Conservation (phyloP, 2,797 vertebrate species). For the Acridotheres tristis region DNA sequence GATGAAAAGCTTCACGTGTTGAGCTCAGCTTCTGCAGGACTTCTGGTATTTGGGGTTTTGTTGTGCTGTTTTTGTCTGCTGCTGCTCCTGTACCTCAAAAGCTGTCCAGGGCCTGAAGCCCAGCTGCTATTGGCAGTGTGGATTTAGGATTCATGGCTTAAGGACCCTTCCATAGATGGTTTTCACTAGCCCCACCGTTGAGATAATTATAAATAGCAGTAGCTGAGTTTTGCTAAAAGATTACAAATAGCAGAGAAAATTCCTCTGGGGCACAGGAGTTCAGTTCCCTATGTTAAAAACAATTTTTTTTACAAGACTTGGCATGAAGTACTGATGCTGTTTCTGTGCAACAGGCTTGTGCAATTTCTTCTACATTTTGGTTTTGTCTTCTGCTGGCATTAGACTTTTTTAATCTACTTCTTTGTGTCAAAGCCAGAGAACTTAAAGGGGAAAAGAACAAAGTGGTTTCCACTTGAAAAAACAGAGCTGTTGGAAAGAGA, state of each 20-base stretch:
- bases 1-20: not conserved
- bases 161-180: not conserved
- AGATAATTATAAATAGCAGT: not conserved
- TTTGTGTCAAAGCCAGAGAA: not conserved
- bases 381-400: constrained; percentile 1
- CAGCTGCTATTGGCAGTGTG: not conserved
- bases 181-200: accelerated
- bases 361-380: not conserved
- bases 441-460: not conserved
- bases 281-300: not conserved
- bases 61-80: not conserved
- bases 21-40: not conserved
- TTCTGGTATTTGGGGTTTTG: not conserved
- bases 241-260: not conserved
- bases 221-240: not conserved
- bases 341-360: not conserved
- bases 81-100: not conserved
- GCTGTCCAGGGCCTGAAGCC: not conserved
- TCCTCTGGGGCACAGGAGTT: not conserved
- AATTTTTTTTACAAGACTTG: not conserved
- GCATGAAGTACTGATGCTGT: not conserved
- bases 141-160: not conserved
- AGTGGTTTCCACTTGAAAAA: not conserved
- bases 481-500: not conserved
- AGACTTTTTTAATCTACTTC: not conserved